Conservation (phyloP, 2,888 invertebrate genomes). For the Eudasyphora cyanicolor region DNA sequence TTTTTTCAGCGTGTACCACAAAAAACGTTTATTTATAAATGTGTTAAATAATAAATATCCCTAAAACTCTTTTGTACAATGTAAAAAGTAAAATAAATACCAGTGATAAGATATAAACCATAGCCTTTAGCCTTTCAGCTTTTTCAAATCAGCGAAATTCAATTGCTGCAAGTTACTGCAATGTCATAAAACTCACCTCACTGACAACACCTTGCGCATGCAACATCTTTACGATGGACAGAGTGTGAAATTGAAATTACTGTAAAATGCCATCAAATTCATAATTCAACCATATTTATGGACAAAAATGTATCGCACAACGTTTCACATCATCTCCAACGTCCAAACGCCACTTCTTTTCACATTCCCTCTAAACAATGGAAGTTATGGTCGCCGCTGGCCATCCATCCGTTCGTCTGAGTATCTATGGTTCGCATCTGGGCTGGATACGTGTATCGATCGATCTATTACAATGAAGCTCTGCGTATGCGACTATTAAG, state of each 20-base stretch:
- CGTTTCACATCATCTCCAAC: neutral
- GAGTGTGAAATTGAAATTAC: constrained; percentile 21
- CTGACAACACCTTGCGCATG: constrained; percentile 7
- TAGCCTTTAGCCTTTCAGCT: too few relatives aligned
- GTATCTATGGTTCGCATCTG: neutral
- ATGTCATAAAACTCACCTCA: neutral
- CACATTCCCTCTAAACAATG: neutral
- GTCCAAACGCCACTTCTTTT: neutral
- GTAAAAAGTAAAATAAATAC: too few relatives aligned
- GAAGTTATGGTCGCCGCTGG: neutral
- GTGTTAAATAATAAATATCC: too few relatives aligned
- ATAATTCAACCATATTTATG: constrained; percentile 19
- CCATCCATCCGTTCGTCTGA: neutral
- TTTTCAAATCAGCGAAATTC: too few relatives aligned
- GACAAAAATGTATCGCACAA: neutral
- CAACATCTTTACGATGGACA: neutral
- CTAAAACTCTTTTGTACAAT: too few relatives aligned
- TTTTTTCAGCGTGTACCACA: too few relatives aligned
- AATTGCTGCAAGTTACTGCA: neutral
- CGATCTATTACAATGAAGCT: neutral
- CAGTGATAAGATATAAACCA: too few relatives aligned
- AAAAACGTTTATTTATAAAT: too few relatives aligned
- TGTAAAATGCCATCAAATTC: constrained; percentile 11
- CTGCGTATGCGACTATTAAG: constrained; percentile 6
- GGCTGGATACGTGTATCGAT: neutral